phyloP scores from a whole-genome alignment of 1,140 invertebrate genomes.

The Leptoteleia sp. region DNA sequence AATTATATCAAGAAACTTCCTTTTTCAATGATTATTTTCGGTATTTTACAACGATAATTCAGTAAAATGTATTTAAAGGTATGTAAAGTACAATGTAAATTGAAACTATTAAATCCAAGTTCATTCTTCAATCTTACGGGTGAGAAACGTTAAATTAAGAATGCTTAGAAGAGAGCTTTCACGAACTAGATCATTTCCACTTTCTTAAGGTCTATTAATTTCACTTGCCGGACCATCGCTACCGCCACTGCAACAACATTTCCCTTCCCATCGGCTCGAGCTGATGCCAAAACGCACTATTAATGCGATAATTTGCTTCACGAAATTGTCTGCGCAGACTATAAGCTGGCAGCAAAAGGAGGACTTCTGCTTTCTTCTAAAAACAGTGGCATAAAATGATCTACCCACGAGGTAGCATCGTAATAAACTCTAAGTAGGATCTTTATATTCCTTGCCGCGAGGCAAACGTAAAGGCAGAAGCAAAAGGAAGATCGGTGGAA shows the following conservation, averaged over 20 bases:
- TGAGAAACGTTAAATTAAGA: too few relatives aligned
- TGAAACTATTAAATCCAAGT: too few relatives aligned
- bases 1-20: too few relatives aligned
- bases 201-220: too few relatives aligned
- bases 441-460: constrained; percentile 80
- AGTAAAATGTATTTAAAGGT: too few relatives aligned
- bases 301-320: constrained; percentile 26
- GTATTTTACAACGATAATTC: too few relatives aligned
- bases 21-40: too few relatives aligned
- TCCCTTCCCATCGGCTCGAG: neutral
- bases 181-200: too few relatives aligned
- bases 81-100: too few relatives aligned
- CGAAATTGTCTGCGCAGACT: constrained; percentile 13
- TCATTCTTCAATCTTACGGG: too few relatives aligned
- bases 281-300: constrained; percentile 23
- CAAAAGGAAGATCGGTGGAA: constrained; percentile 54
- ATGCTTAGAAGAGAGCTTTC: too few relatives aligned
- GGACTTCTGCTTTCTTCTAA: constrained; percentile 45
- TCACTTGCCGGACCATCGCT: too few relatives aligned
- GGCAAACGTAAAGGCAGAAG: constrained; percentile 67
- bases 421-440: constrained; percentile 81
- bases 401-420: constrained; percentile 76
- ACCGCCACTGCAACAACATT: neutral
- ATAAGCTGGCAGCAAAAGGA: constrained; percentile 11
- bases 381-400: constrained; percentile 77